Evolutionary conservation across 2,113 vertebrate genomes (phyloP), one percentile per base, ranked within the genome.

Genomic region (Pygoscelis adeliae): DNA sequence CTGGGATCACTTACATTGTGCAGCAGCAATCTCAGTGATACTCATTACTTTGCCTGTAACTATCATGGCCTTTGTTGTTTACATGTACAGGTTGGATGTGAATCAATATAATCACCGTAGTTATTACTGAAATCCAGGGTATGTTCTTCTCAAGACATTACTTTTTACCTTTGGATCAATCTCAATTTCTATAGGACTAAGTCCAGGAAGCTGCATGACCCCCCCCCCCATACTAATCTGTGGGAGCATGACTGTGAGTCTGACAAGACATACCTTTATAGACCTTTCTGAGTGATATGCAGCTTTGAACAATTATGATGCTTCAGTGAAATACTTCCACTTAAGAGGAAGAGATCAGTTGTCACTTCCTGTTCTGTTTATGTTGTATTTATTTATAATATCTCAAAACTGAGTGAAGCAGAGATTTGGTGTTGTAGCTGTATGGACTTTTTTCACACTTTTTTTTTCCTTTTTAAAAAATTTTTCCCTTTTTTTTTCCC

Each of bases 401-500:
- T 42, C n/a, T 93, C 26, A 91, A 93, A 96, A 36, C 1, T 1
- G 5, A 89, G 50, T 40, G 42, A 90, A 86, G 6, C 22, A 81
- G 42, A 80, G 27, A 40, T 83, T 83, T 83, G 10, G 3, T 16
- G 7, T 17, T 71, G 13, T 63, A 82, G 22, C 13, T 71, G 2
- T 38, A 32, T 23, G 4, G 22, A 0, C 2, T 36, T 85, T 85
- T 66, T 66, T 27, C 4, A 55, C 5, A 15, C 6, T 13, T 32
- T 29, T 42, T 30, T 53, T 38, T 12, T 42, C 14, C 42, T 4
- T 5, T 17, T 3, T 12, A 6, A 14, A 42, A 42, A 42, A 15
- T 42, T 22, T 13, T 6, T 3, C 8, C 15, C 6, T 23, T 18
- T 7, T 5, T 11, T 19, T 29, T 4, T 1, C 0, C 3, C 8